Conservation (phyloP, 2,888 invertebrate genomes). For the Spisula subtruncata region DNA sequence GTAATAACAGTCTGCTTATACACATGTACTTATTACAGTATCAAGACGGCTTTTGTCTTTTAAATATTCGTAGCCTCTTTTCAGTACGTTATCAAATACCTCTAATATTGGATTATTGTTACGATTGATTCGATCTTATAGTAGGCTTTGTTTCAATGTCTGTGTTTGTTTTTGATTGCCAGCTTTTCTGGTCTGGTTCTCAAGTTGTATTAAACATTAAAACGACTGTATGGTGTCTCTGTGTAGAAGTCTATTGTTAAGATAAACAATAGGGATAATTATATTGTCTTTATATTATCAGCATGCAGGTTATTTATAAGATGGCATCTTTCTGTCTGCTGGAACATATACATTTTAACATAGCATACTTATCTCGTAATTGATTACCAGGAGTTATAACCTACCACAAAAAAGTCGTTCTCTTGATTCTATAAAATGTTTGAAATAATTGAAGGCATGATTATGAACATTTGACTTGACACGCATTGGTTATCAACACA, state of each 20-base stretch:
- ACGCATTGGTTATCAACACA: too few relatives aligned
- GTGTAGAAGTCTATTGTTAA: not conserved
- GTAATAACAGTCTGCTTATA: too few relatives aligned
- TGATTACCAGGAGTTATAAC: not conserved
- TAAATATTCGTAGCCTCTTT: too few relatives aligned
- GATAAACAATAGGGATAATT: not conserved
- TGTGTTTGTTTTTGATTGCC: slow-evolving; percentile 5
- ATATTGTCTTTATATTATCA: not conserved
- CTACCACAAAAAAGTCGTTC: not conserved
- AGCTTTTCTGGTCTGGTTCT: not conserved
- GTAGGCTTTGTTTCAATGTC: not conserved
- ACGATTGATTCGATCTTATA: not conserved
- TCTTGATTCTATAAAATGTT: too few relatives aligned
- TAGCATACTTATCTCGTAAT: not conserved
- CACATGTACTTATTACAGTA: too few relatives aligned
- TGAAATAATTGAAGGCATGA: too few relatives aligned
- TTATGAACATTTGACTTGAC: too few relatives aligned
- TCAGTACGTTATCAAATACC: not conserved
- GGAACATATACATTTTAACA: not conserved
- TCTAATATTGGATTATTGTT: not conserved
- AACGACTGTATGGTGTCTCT: not conserved
- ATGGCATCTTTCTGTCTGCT: not conserved
- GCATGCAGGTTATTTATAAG: not conserved
- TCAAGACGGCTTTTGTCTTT: too few relatives aligned
- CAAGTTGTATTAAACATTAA: not conserved